Evolutionary conservation across 2,888 invertebrate genomes (phyloP), one percentile per base, ranked within the genome.

Genomic region (Microplitis deprimator): DNA sequence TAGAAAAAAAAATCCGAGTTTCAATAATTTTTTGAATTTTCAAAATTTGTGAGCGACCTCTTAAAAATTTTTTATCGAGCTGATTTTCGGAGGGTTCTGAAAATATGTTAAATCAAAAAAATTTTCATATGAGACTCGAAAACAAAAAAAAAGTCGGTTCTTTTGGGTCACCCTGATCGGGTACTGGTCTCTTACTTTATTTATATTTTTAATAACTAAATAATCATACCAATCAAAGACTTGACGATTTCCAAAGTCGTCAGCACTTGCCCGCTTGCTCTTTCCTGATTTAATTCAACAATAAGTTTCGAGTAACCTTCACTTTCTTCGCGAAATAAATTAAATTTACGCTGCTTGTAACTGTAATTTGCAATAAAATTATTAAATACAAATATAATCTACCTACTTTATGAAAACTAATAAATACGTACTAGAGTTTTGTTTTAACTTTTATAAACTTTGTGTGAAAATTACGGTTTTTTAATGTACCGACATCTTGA

Each of bases 301-400:
- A 98, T 94, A 68, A 99, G 92, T 90, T 99, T 99, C 1, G 99
- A 96, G 91, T 98, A 99, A 6, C 99, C 99, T 92, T 99, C 99
- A 91, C 96, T 98, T 91, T 99, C 99, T 91, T 99, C 99, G 75
- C 99, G 93, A 88, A 99, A 96, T 85, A 99, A 92, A 91, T 99
- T 99, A 90, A 98, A 99, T 88, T 99, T 99, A 85, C 98, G 95
- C 90, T 99, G 99, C 90, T 99, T 99, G 90, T 99, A 99, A 90
- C 99, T 99, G 90, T 39, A 67, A 68, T 38, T 40, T 7, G 4
- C 29, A 29, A 29, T 4, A 29, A 29, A 29, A 2, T 29, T 29
- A 29, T 29, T 29, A 29, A 29, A 29, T 29, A 29, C 29, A 29
- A 29, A 29, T 29, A 29, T 29, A 29, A 29, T 29, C 29, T 0